Base-by-base conservation (phyloP, 2,113 vertebrate genomes). In the Colossoma macropomum region DNA sequence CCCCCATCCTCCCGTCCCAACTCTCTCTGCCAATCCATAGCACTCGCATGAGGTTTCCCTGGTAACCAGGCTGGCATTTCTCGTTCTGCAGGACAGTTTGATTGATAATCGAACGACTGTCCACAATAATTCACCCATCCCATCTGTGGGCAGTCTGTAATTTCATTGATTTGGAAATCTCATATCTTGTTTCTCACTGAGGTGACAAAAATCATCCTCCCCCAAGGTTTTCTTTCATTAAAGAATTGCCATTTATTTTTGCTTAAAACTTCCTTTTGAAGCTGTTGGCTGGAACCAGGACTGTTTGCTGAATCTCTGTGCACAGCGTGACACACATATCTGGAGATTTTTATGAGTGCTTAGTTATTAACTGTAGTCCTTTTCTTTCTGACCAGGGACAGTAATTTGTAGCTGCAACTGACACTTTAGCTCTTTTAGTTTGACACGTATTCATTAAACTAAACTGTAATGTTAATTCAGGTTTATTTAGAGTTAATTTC, bases 11-110 rank as follows among this genome's bases (percentile, higher is more conserved):
- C 17, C 21, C 21, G 7, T 34, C 19, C 63, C 19, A 69, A 69
- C 66, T 69, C 66, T 69, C n/a, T 1, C 66, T 56, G 50, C 30
- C 30, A 63, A 65, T 73, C 28, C 68, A 52, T 9, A 34, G 30
- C 11, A 41, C 13, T 10, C 77, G 32, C 71, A 45, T 66, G 41
- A 27, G 30, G 75, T 75, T 75, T 60, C 50, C 54, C 15, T 15
- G 34, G 8, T 70, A 80, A 28, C 78, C 52, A 72, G 68, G 66
- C 28, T 78, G 62, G 77, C 19, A 9, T 84, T 68, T 84, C 78
- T 78, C 13, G 54, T 70, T 25, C 56, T 80, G 70, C n/a, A 27
- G 65, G 27, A 75, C 38, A 23, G 72, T 52, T 80, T 75, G 82
- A 84, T 77, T 54, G 73, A 65, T 62, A 17, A 54, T 71, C 1